Evolutionary conservation across 2,888 invertebrate species (phyloP).

Genomic region (Coelinius sp.): DNA sequence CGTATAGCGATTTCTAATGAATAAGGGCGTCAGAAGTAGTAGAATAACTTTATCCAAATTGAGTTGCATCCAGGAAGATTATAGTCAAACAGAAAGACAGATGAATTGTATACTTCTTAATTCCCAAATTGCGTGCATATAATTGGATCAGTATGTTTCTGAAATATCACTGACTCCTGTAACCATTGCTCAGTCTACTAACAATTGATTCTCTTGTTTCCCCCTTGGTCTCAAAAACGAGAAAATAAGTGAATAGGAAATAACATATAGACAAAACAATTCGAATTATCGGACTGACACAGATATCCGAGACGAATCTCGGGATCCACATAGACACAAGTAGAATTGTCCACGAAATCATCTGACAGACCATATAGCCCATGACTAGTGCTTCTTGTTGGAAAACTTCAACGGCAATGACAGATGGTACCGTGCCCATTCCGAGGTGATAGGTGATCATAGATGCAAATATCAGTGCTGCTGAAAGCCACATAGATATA

Average conservation of each 20-base stretch:
- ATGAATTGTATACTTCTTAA: too few relatives aligned
- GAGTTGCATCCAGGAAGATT: too few relatives aligned
- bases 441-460: not conserved
- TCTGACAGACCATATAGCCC: not conserved
- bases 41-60: too few relatives aligned
- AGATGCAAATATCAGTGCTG: not conserved
- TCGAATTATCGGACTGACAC: too few relatives aligned
- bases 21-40: too few relatives aligned
- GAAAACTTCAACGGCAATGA: not conserved
- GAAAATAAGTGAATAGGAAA: not conserved
- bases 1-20: too few relatives aligned
- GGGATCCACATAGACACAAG: not conserved
- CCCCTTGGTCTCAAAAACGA: not conserved
- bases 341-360: not conserved
- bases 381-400: not conserved
- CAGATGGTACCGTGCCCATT: not conserved
- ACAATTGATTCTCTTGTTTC: not conserved
- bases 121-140: too few relatives aligned
- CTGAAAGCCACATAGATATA: not conserved
- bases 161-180: too few relatives aligned
- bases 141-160: too few relatives aligned
- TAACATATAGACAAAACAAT: not conserved
- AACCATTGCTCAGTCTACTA: not conserved
- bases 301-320: not conserved
- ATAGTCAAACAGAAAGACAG: too few relatives aligned